Evolutionary conservation across 2,888 invertebrate genomes (phyloP).

Genomic region (Lasius fuliginosus): DNA sequence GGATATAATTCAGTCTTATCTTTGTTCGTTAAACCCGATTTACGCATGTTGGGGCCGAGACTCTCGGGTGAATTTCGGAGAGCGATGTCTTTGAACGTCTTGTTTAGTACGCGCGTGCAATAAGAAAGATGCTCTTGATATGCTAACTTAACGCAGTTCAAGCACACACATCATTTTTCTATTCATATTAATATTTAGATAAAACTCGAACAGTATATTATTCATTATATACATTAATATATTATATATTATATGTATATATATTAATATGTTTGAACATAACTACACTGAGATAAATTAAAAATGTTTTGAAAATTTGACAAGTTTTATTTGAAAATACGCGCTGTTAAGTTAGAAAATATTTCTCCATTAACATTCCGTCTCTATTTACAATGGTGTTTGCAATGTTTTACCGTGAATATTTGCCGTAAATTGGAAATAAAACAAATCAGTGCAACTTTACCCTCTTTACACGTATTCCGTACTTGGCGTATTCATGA

Average conservation of each 20-base stretch:
- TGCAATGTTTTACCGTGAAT: neutral
- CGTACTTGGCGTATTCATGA: neutral
- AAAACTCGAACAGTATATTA: neutral
- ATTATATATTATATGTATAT: neutral
- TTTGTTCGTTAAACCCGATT: conserved; percentile 57
- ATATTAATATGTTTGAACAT: neutral
- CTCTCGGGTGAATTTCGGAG: neutral
- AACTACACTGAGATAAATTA: neutral
- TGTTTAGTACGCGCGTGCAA: neutral
- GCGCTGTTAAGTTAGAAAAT: neutral
- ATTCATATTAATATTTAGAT: neutral
- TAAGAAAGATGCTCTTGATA: neutral
- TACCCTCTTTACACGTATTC: neutral
- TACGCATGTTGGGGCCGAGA: neutral
- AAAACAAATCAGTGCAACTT: conserved; percentile 6
- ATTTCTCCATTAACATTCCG: neutral
- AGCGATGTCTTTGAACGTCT: neutral
- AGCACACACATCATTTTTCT: neutral
- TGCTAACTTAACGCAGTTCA: neutral
- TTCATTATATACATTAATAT: neutral
- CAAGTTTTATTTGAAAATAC: neutral
- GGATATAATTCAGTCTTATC: conserved; percentile 61
- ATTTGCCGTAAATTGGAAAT: neutral
- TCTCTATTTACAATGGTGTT: neutral
- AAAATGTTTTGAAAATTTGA: neutral